These are phyloP conservation scores for Paratilapia polleni DNA, from an alignment of 2,113 vertebrate species.

Conservation along the genomic window DNA sequence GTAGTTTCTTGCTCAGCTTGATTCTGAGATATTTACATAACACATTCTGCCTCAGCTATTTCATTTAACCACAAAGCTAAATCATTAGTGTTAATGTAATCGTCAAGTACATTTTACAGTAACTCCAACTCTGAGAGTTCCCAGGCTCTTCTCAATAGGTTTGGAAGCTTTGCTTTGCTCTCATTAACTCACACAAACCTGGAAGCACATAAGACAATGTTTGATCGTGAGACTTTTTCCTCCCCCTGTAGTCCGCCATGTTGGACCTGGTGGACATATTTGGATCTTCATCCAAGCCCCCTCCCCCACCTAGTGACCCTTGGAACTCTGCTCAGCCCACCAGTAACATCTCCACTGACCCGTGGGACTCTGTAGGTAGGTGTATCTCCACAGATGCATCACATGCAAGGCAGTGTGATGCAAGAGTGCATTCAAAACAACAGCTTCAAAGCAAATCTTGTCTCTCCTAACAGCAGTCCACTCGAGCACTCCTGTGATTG, in stretches of 20 bases:
- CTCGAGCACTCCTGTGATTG: conserved; percentile 69
- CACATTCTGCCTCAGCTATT: background rate
- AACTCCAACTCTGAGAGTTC: background rate
- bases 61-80: background rate
- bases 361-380: conserved; percentile 81
- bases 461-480: conserved; percentile 58
- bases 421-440: background rate
- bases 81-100: conserved; percentile 1
- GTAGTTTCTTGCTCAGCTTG: background rate
- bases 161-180: background rate
- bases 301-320: conserved; percentile 58
- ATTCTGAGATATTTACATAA: background rate
- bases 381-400: background rate
- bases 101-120: background rate
- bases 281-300: conserved; percentile 74
- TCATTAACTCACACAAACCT: background rate
- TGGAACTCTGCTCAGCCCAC: conserved; percentile 71
- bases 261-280: conserved; percentile 93
- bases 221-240: conserved; percentile 8
- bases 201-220: background rate
- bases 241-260: conserved; percentile 86
- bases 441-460: background rate
- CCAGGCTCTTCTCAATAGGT: background rate
- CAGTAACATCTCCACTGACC: conserved; percentile 65
- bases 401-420: background rate